These are phyloP conservation scores for Mus pahari DNA, from an alignment of 2,113 vertebrate genomes.

Conservation along the genomic window DNA sequence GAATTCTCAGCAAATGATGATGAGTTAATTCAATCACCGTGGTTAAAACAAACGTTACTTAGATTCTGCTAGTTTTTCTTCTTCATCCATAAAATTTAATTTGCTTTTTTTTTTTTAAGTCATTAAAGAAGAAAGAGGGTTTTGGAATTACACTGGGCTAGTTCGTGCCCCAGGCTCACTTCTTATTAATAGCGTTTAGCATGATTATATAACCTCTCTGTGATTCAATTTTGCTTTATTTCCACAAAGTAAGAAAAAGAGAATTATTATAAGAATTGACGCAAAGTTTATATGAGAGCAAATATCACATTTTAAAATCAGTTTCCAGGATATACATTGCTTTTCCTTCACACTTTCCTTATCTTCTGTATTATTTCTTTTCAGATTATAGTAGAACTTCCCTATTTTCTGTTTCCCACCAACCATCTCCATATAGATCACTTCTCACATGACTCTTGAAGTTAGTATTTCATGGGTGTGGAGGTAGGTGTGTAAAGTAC, in stretches of 20 bases:
- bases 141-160: constrained; percentile 41
- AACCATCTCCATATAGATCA: neutral
- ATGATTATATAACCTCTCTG: constrained; percentile 25
- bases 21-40: constrained; percentile 63
- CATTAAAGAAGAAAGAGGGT: constrained; percentile 55
- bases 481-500: neutral
- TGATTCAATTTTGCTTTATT: neutral
- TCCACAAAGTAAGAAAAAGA: neutral
- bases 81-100: constrained; percentile 60
- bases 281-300: neutral
- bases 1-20: constrained; percentile 70
- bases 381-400: neutral
- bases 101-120: constrained; percentile 36
- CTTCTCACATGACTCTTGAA: neutral
- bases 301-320: neutral
- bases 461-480: neutral
- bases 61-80: constrained; percentile 66
- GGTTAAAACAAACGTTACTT: constrained; percentile 72
- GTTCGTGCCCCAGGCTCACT: neutral
- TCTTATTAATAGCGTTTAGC: constrained; percentile 44
- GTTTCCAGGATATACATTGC: neutral
- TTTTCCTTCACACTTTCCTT: neutral
- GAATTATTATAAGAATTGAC: neutral
- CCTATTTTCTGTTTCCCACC: neutral
- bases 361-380: neutral